Evolutionary conservation across 2,113 vertebrate genomes (phyloP).

Genomic region (Alligator mississippiensis): DNA sequence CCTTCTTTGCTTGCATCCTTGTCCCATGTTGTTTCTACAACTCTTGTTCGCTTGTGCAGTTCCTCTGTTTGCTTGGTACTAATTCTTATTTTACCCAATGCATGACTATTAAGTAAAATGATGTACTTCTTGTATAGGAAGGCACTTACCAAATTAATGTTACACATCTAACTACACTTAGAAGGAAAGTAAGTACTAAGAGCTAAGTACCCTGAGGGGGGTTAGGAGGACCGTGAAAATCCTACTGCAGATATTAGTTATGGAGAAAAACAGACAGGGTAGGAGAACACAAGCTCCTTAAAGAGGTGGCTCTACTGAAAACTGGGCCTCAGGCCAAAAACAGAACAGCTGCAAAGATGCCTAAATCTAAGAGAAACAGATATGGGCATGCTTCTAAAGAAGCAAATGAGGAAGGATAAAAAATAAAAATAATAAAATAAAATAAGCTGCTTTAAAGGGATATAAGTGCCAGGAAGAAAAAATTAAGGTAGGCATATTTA

Average conservation of each 20-base stretch:
- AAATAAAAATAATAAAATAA: no score
- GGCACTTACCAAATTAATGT: neutral
- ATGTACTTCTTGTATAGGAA: neutral
- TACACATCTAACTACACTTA: neutral
- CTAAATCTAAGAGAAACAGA: neutral
- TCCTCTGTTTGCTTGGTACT: neutral
- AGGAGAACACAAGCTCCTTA: neutral
- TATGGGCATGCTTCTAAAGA: rapidly evolving
- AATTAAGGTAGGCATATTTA: neutral
- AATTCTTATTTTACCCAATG: neutral
- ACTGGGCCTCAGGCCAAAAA: neutral
- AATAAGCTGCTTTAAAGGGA: neutral
- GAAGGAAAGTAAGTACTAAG: neutral
- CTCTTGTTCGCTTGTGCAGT: neutral
- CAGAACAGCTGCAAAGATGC: neutral
- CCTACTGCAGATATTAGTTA: neutral
- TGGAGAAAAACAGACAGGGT: neutral
- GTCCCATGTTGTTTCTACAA: neutral
- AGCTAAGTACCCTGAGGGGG: neutral
- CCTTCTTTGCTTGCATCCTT: neutral
- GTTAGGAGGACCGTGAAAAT: neutral
- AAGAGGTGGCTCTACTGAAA: neutral
- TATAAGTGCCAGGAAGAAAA: neutral
- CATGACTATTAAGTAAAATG: neutral
- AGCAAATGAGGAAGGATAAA: neutral